Evolutionary conservation across 2,888 invertebrate species (phyloP), one percentile per base, ranked within the genome.

Genomic region (Drosophila pseudotakahashii): DNA sequence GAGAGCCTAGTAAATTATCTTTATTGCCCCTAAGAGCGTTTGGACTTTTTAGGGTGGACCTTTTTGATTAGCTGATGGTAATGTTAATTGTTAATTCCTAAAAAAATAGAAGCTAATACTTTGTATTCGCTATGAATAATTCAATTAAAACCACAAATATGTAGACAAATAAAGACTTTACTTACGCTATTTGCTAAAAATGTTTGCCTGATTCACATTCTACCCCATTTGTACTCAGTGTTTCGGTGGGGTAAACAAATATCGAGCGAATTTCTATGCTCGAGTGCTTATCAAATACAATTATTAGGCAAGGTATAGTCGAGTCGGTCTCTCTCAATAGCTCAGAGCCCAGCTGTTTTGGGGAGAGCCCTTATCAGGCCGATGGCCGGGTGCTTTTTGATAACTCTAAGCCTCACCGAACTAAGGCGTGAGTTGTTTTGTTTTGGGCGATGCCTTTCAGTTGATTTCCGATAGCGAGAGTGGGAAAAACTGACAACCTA

Each of bases 381-480:
- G 39, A 45, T 62, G 30, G 36, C 55, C 68, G 55, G 23, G 42
- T 34, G 34, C 34, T 30, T 61, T 61, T 30, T 34, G 68, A 47
- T 68, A 66, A 16, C 57, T 59, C 60, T 74, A 85, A 82, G 78
- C 82, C 73, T 53, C 42, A 62, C 48, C 69, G 73, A 79, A 67
- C 73, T 73, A 19, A 44, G 51, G 44, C 51, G 36, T 30, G 36
- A 10, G 45, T 37, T 53, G 26, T 71, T 75, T 63, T 71, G 59
- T 32, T 53, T 51, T 58, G 34, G 63, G 26, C 36, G 57, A 52
- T 41, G 44, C n/a, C 39, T 44, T 62, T 81, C 84, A 81, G 80
- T 81, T 71, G 64, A 36, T 61, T 75, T 37, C 14, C 34, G 44
- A 30, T 62, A 50, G 55, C 73, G 68, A 45, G 47, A 51, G 57